A percentile compares a stretch with the other conserved stretches of the same genome.
Conservation (phyloP, 2,113 vertebrate species). For the Pampusana beccarii region DNA sequence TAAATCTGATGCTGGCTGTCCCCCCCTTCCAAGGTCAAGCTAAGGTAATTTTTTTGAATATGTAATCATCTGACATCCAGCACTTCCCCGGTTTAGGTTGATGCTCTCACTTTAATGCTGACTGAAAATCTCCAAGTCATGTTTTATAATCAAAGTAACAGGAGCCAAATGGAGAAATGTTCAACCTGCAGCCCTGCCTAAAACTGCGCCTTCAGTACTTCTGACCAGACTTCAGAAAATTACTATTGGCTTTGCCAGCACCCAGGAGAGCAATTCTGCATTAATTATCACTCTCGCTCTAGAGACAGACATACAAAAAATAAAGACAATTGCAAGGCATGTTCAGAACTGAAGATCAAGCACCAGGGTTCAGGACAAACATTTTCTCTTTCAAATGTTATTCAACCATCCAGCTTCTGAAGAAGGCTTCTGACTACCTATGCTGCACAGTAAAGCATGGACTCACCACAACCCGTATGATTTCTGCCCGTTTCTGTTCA, state of each 20-base stretch:
- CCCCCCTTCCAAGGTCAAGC: background rate
- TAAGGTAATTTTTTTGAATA: background rate
- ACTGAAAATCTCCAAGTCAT: slow-evolving; percentile 15
- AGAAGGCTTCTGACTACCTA: background rate
- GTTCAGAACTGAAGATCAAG: background rate
- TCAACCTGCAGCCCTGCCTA: background rate
- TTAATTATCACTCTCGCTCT: background rate
- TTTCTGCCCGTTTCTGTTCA: background rate
- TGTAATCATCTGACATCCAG: background rate
- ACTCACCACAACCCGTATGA: background rate
- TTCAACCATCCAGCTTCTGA: background rate
- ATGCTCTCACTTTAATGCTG: background rate
- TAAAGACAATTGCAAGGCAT: background rate
- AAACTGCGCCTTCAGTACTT: background rate
- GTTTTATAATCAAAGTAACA: slow-evolving; percentile 19
- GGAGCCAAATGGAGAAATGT: background rate
- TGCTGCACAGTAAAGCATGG: background rate
- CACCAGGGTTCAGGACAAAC: background rate
- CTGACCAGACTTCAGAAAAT: slow-evolving; percentile 11
- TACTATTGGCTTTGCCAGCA: slow-evolving; percentile 25
- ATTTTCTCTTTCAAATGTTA: background rate
- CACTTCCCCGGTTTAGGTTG: background rate
- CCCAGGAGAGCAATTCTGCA: slow-evolving; percentile 26
- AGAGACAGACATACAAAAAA: slow-evolving; percentile 12
- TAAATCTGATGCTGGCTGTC: background rate